Evolutionary conservation across 92 coral and sea anemone species (phyloP), one percentile per base, ranked within the genome.

Genomic region (Palythoa grandiflora): DNA sequence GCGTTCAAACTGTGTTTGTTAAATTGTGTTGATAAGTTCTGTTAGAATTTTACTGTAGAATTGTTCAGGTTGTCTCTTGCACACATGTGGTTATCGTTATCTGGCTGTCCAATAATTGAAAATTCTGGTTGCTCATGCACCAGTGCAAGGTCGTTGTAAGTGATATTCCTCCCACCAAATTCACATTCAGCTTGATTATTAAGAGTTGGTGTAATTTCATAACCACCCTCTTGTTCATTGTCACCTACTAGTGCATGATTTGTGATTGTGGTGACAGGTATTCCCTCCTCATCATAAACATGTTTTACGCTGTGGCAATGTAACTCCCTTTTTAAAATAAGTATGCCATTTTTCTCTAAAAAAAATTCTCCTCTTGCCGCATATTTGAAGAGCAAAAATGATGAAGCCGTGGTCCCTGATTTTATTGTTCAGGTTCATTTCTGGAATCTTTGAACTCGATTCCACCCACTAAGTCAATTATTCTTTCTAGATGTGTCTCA

Each of bases 321-420:
- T 35, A 38, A 87, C 37, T 13, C 80, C 79, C 15, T 52, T 83
- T 39, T 68, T 57, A 65, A 88, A 83, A 68, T 88, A 88, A 0
- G 74, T 40, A 52, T 81, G 38, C 91, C 88, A 83, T 40, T 79
- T 81, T 51, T 68, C 63, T 52, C 74, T 74, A 88, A 37, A 39
- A 37, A 39, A 73, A 20, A 48, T 76, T 21, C 74, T 88, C 75
- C 51, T 88, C 91, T 36, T 68, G 78, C 51, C 71, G 84, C 47
- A 88, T 68, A 61, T 80, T 88, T 50, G 79, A 79, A 8, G 91
- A 88, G 2, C 52, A 61, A 37, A 79, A 88, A 50, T 88, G 91
- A 68, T 88, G 84, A 52, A 88, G 72, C 10, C 10, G 20, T 51
- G 88, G 91, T 38, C 87, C 91, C 75, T 54, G 61, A n/a, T 55